phyloP scores from a whole-genome alignment of 2,797 vertebrate genomes.

The Gastrophryne carolinensis region DNA sequence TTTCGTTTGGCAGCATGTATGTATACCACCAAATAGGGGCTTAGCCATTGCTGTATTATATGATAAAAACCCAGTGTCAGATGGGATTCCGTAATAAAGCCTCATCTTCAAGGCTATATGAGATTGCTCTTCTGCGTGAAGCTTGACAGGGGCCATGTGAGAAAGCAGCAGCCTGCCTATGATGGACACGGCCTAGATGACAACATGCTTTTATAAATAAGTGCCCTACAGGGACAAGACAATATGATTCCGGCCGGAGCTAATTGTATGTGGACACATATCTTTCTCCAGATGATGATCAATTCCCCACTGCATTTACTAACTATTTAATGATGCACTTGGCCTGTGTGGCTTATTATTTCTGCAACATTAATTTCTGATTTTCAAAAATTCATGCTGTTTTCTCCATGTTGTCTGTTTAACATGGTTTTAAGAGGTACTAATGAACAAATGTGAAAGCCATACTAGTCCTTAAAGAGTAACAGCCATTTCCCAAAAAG shows the following conservation, averaged over 20 bases:
- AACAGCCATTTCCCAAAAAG: too few relatives aligned
- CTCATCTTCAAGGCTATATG: neutral
- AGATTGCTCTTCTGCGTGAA: neutral
- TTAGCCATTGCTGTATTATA: too few relatives aligned
- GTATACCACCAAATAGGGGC: too few relatives aligned
- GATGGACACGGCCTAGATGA: neutral
- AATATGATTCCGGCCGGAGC: conserved; percentile 38
- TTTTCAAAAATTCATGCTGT: conserved; percentile 47
- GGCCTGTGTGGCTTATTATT: conserved; percentile 54
- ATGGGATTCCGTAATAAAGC: too few relatives aligned
- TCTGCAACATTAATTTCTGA: conserved; percentile 58
- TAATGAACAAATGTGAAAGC: conserved; percentile 40
- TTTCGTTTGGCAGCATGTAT: too few relatives aligned
- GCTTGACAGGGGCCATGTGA: neutral
- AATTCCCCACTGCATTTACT: conserved; percentile 54
- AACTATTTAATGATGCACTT: conserved; percentile 51
- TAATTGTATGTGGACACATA: conserved; percentile 44
- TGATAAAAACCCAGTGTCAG: too few relatives aligned
- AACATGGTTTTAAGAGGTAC: conserved; percentile 38
- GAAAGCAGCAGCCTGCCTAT: neutral
- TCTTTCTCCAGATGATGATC: conserved; percentile 44
- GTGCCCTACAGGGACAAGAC: conserved; percentile 43
- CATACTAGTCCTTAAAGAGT: too few relatives aligned
- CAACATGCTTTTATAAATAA: conserved; percentile 20
- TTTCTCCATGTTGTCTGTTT: conserved; percentile 58